phyloP scores from a whole-genome alignment of 1,140 invertebrate species.

The Prorops nasuta region DNA sequence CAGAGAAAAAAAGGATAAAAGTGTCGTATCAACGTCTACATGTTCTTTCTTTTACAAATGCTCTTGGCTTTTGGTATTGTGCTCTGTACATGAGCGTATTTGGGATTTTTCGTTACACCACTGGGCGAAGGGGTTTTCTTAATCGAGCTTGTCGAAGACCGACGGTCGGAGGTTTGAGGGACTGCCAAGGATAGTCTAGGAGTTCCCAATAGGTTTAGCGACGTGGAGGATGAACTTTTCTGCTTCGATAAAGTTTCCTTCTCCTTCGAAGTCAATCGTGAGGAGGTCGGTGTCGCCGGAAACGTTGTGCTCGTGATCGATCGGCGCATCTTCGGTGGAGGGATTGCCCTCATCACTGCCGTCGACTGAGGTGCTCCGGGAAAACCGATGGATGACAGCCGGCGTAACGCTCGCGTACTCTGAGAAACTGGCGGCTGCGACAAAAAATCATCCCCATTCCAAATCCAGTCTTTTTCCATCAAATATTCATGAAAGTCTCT shows the following conservation, averaged over 20 bases:
- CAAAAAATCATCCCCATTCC: neutral
- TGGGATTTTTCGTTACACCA: conserved; percentile 5
- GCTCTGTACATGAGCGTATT: conserved; percentile 19
- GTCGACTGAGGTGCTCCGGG: neutral
- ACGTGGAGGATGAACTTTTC: neutral
- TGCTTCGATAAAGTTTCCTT: neutral
- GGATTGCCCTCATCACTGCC: neutral
- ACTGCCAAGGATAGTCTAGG: neutral
- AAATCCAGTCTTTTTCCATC: neutral
- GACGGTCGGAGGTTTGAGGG: neutral
- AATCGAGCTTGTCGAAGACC: neutral
- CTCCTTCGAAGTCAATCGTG: neutral
- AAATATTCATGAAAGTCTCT: neutral
- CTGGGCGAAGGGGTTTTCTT: neutral
- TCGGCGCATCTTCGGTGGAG: neutral
- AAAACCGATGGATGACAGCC: neutral
- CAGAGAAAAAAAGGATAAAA: too few relatives aligned
- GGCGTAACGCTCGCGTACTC: neutral
- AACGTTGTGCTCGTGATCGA: neutral
- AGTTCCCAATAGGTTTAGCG: neutral
- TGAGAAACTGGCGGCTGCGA: neutral
- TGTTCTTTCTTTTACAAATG: neutral
- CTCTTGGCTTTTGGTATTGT: conserved; percentile 16
- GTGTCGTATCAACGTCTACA: too few relatives aligned
- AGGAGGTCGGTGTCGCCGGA: neutral